Evolutionary conservation across 2,113 vertebrate genomes (phyloP), one percentile per base, ranked within the genome.

Genomic region (Heterocephalus glaber): DNA sequence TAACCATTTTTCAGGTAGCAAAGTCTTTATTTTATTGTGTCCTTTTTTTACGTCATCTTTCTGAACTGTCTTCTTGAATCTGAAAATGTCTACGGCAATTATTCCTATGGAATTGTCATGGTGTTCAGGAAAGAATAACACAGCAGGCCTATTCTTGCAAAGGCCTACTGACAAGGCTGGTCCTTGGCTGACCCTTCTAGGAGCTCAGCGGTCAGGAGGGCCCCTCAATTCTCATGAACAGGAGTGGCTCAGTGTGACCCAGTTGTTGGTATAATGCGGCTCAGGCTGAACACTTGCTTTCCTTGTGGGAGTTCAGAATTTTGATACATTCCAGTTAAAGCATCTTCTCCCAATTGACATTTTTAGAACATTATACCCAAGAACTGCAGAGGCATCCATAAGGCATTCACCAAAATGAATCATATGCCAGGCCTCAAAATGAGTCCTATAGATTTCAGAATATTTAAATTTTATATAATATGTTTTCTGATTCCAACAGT

Each of bases 11-110:
- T 93, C 41, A 90, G 52, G 65, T 9, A 61, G 26, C 30, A 80
- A 20, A 66, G n/a, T n/a, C n/a, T n/a, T 20, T 70, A 16, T 79
- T 30, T 16, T 77, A 12, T 82, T 54, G 35, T 41, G 5, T 65
- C 33, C 60, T 83, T 61, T 82, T 30, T 68, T 70, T 7, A 68
- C 81, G 77, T 63, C 19, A 60, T 72, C 44, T 89, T 94, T 92
- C 63, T 81, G 52, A 90, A 61, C 90, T 94, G 47, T 72, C n/a
- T 95, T 79, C 47, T 91, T 65, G 44, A 95, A 63, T 90, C 60
- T 95, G 52, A 95, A 95, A 60, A 5, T 92, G 5, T 60, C 28
- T 87, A 19, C 88, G 7, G 52, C 66, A 60, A 24, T 91, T 91
- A 68, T 95, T 93, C 26, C 76, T 68, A 1, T 86, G 77, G n/a